phyloP scores from a whole-genome alignment of 2,888 invertebrate species.

The Clistopyga incitator region DNA sequence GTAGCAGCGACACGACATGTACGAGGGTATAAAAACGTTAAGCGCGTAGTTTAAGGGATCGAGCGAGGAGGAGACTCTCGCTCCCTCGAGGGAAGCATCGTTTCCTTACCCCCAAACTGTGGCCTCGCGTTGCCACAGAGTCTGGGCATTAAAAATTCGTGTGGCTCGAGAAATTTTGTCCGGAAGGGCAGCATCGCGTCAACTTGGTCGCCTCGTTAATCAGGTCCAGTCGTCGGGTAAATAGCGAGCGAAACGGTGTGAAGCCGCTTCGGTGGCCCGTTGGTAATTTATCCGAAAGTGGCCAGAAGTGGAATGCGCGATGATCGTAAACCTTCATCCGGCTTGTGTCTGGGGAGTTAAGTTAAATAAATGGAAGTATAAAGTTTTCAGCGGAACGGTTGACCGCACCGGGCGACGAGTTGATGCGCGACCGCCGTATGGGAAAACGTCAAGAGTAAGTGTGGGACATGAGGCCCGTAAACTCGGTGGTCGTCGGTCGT shows the following conservation, averaged over 20 bases:
- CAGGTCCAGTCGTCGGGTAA: neutral
- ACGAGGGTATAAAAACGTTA: constrained; percentile 35
- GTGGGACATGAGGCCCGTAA: constrained; percentile 60
- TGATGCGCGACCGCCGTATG: constrained; percentile 29
- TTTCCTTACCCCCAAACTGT: neutral
- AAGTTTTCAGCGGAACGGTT: constrained; percentile 75
- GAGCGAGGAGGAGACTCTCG: neutral
- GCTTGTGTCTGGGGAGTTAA: constrained; percentile 69
- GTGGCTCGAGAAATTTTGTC: neutral
- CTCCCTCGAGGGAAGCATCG: neutral
- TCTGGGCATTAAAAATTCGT: constrained; percentile 10
- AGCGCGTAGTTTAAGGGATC: neutral
- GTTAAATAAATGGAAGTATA: constrained; percentile 79
- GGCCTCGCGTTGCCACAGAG: neutral
- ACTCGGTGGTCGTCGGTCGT: constrained; percentile 38
- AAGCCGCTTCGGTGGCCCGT: constrained; percentile 26
- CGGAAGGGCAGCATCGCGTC: neutral
- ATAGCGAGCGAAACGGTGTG: neutral
- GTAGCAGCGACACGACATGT: constrained; percentile 17
- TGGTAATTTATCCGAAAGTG: constrained; percentile 60
- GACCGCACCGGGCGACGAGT: constrained; percentile 55
- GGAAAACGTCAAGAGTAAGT: constrained; percentile 38
- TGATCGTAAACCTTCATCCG: constrained; percentile 65
- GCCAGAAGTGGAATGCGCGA: constrained; percentile 43
- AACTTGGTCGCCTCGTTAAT: constrained; percentile 15